A percentile compares a stretch with the other conserved stretches of the same genome.
phyloP scores from a whole-genome alignment of 1,140 invertebrate species.

The Zaprionus taronus region DNA sequence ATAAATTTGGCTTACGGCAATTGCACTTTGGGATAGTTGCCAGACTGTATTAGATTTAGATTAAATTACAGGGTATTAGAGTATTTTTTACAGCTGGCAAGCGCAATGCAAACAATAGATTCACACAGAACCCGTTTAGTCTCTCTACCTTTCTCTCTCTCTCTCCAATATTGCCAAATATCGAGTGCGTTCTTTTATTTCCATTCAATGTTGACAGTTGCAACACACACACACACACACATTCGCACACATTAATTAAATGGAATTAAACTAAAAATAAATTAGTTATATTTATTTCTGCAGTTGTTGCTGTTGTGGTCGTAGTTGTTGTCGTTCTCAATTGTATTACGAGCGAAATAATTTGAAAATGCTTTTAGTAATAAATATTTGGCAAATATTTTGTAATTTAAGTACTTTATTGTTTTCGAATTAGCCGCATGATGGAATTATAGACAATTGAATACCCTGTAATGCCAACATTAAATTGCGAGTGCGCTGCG shows the following conservation, averaged over 20 bases:
- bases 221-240: not conserved
- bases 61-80: conserved; percentile 5
- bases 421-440: not conserved
- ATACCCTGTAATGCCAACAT: not conserved
- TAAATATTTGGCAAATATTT: conserved; percentile 2
- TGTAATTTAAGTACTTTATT: not conserved
- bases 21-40: not conserved
- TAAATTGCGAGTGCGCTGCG: not conserved
- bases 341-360: conserved; percentile 13
- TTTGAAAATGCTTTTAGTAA: conserved; percentile 25
- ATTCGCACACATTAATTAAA: conserved; percentile 18
- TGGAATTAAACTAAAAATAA: conserved; percentile 23
- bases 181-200: not conserved
- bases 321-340: not conserved
- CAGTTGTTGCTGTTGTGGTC: not conserved
- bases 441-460: not conserved
- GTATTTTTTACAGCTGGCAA: not conserved
- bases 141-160: not conserved
- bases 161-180: conserved; percentile 15
- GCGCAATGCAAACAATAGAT: not conserved
- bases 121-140: not conserved
- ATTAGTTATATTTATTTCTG: conserved; percentile 21
- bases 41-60: not conserved
- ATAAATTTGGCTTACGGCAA: not conserved
- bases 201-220: conserved; percentile 29